These are phyloP conservation scores for Puffinus mauretanicus DNA, from an alignment of 2,113 vertebrate species.

Conservation along the genomic window DNA sequence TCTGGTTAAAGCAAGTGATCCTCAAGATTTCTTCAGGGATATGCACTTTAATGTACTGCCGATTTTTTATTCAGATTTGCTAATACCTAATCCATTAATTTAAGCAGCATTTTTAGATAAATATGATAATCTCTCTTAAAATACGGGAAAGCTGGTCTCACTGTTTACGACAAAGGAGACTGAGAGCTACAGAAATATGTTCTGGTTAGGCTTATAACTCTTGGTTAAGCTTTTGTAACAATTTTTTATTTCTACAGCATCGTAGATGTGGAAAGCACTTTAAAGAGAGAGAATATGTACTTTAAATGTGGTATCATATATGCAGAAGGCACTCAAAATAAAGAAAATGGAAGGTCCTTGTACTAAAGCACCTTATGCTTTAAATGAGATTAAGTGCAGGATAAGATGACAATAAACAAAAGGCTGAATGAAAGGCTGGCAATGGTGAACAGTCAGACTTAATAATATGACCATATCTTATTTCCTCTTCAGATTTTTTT, in stretches of 20 bases:
- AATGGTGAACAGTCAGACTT: slow-evolving; percentile 23
- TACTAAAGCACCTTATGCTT: slow-evolving; percentile 33
- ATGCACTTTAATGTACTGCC: background rate
- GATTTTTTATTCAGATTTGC: background rate
- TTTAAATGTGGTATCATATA: background rate
- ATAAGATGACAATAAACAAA: slow-evolving; percentile 58
- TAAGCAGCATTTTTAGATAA: background rate
- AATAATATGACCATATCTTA: slow-evolving; percentile 51
- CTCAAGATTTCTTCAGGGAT: background rate
- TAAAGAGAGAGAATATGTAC: background rate
- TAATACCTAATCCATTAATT: background rate
- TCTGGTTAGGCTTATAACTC: background rate
- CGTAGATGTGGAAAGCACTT: background rate
- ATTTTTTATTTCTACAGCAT: background rate
- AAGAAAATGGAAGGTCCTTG: slow-evolving; percentile 9
- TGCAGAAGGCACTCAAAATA: slow-evolving; percentile 10
- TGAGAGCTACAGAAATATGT: background rate
- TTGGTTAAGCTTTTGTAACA: background rate
- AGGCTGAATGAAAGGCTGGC: slow-evolving; percentile 54
- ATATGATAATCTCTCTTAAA: background rate
- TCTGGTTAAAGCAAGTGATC: background rate
- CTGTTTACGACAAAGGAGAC: background rate
- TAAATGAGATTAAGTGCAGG: slow-evolving; percentile 47
- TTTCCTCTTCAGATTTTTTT: slow-evolving; percentile 57
- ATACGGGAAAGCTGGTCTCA: background rate